These are phyloP conservation scores for Scomber colias DNA, from an alignment of 2,113 vertebrate species.

Conservation along the genomic window DNA sequence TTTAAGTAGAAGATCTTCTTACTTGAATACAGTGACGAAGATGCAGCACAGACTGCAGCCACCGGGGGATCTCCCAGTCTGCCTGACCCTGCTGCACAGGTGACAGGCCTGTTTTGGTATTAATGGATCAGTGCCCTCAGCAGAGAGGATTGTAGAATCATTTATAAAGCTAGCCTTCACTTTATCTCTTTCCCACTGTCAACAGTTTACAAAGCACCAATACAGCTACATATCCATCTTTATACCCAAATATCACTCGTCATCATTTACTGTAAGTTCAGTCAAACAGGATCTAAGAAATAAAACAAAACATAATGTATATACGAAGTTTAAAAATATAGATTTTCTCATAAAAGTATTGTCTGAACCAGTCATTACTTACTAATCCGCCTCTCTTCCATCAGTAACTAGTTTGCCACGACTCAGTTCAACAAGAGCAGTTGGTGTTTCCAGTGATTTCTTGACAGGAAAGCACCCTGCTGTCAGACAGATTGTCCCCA, in stretches of 20 bases:
- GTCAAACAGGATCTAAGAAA: no score
- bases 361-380: not conserved
- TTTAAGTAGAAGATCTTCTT: no score
- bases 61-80: no score
- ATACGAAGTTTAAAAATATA: no score
- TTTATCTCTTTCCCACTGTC: no score
- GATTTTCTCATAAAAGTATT: not conserved
- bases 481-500: constrained; percentile 44
- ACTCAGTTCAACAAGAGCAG: constrained; percentile 11
- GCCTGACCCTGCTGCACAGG: not conserved
- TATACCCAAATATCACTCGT: no score
- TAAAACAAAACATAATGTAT: no score
- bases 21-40: no score
- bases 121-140: constrained; percentile 1
- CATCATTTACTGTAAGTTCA: no score
- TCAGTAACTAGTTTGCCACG: fast-evolving
- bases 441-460: constrained; percentile 44
- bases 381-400: not conserved
- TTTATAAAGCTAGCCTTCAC: not conserved
- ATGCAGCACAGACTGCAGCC: no score
- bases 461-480: constrained; percentile 30
- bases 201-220: no score
- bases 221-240: not conserved
- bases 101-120: not conserved
- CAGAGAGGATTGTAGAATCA: not conserved